These are phyloP conservation scores for Hesperophylax magnus DNA, from an alignment of 1,140 invertebrate species.

Conservation along the genomic window DNA sequence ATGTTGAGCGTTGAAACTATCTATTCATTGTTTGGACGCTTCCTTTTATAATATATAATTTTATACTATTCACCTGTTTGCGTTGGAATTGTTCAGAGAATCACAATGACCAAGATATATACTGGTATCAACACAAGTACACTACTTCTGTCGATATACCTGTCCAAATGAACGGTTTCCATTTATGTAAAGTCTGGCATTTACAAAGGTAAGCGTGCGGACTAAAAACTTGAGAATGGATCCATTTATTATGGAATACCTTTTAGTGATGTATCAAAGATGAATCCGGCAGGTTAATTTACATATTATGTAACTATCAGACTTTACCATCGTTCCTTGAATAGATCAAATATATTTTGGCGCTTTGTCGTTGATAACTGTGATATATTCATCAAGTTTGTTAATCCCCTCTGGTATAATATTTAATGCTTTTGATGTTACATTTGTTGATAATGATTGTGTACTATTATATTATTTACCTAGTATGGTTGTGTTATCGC, in stretches of 20 bases:
- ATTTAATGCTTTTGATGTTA: conserved; percentile 40
- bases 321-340: too few species aligned
- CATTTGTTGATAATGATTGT: conserved; percentile 29
- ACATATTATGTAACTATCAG: too few species aligned
- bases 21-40: conserved; percentile 40
- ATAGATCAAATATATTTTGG: not conserved
- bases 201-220: too few species aligned
- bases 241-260: too few species aligned
- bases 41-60: conserved; percentile 1
- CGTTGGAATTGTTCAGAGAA: conserved; percentile 20
- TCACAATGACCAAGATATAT: conserved; percentile 10
- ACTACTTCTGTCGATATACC: too few species aligned
- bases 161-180: too few species aligned
- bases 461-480: conserved; percentile 1
- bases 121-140: conserved; percentile 16
- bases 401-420: not conserved
- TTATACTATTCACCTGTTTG: conserved; percentile 20
- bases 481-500: conserved; percentile 34
- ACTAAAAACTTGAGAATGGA: too few species aligned
- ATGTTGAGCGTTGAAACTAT: conserved; percentile 44
- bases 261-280: too few species aligned
- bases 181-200: too few species aligned
- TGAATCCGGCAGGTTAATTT: too few species aligned
- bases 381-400: not conserved
- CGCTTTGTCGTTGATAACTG: conserved; percentile 7